Evolutionary conservation across 2,888 invertebrate species (phyloP).

Genomic region (Limnephilus auricula): DNA sequence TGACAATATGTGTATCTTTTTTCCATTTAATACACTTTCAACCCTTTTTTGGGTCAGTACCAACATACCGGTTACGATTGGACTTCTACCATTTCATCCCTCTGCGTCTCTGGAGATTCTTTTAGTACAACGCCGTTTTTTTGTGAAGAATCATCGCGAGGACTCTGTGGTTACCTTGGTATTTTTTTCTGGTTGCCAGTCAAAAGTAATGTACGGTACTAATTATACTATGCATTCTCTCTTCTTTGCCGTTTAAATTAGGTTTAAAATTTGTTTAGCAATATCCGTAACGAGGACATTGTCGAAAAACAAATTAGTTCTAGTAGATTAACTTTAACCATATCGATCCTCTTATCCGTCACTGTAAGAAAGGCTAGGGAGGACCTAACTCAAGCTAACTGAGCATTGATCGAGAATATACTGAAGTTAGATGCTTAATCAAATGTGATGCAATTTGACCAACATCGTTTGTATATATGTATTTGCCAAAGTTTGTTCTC

Average conservation of each 20-base stretch:
- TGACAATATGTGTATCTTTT: too few relatives aligned
- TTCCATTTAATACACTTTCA: too few relatives aligned
- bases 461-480: too few relatives aligned
- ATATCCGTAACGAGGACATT: background rate
- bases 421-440: background rate
- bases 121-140: too few relatives aligned
- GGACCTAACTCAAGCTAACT: background rate
- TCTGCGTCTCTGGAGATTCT: background rate
- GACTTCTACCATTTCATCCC: background rate
- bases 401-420: background rate
- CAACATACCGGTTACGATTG: too few relatives aligned
- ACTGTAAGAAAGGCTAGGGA: background rate
- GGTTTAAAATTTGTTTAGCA: background rate
- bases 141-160: too few relatives aligned
- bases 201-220: background rate
- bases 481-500: too few relatives aligned
- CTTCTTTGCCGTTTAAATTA: background rate
- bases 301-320: background rate
- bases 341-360: background rate
- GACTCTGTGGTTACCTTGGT: background rate
- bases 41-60: too few relatives aligned
- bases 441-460: too few relatives aligned
- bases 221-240: background rate
- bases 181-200: background rate
- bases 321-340: background rate